Percentiles rank a stretch among this genome's conserved stretches.
Conservation (phyloP, 2,888 invertebrate species). For the Germaria angustata region DNA sequence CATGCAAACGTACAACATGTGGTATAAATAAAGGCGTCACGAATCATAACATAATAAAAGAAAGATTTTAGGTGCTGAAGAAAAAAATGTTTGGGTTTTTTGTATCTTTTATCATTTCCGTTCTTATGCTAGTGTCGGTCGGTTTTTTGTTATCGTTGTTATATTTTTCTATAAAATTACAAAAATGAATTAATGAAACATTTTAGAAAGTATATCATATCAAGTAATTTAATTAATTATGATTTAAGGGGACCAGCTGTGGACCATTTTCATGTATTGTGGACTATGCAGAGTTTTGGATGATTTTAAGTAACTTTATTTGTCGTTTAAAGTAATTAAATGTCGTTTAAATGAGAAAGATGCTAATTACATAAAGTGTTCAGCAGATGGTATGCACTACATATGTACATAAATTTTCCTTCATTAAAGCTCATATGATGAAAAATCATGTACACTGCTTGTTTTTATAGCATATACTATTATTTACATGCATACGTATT, state of each 20-base stretch:
- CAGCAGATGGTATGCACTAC: no score
- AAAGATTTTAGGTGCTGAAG: slow-evolving; percentile 13
- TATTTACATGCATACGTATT: no score
- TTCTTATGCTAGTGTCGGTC: neutral
- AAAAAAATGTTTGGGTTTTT: neutral
- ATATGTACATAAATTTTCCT: no score
- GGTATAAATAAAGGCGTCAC: slow-evolving; percentile 8
- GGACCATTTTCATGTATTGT: neutral
- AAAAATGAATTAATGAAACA: neutral
- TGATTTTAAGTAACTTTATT: neutral
- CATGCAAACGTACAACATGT: neutral
- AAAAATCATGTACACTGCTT: no score
- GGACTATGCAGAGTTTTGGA: no score
- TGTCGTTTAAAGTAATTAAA: neutral
- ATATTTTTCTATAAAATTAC: neutral
- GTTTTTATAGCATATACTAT: no score
- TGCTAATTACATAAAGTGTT: neutral
- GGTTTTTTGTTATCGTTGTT: neutral
- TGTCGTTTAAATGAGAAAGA: neutral
- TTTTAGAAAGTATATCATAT: neutral
- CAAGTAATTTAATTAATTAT: slow-evolving; percentile 14
- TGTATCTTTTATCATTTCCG: neutral
- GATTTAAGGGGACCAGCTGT: neutral
- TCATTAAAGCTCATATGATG: no score
- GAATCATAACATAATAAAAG: neutral